These are phyloP conservation scores for Ornithoptera priamus DNA, from an alignment of 2,888 invertebrate species.

Conservation along the genomic window DNA sequence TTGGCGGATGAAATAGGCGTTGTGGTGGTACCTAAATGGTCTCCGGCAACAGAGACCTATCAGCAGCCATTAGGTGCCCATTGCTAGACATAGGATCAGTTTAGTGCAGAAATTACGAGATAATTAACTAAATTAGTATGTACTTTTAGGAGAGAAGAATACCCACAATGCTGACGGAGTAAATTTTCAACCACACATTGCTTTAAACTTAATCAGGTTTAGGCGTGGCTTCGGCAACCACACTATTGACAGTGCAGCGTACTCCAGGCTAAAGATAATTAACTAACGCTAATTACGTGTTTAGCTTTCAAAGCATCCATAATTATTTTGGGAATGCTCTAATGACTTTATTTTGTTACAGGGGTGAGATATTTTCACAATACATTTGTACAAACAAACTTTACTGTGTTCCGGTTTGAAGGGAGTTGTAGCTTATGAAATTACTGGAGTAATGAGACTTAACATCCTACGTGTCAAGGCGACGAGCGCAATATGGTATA, in stretches of 20 bases:
- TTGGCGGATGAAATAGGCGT: no score
- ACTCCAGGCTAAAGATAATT: neutral
- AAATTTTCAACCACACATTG: constrained; percentile 1
- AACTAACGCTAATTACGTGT: constrained; percentile 6
- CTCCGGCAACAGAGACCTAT: no score
- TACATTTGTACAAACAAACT: neutral
- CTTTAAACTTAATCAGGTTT: constrained; percentile 13
- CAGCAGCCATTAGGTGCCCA: no score
- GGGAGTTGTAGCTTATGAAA: no score
- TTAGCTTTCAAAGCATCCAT: neutral
- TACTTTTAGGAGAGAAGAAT: no score
- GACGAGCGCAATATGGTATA: no score
- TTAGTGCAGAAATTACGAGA: no score
- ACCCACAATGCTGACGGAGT: neutral
- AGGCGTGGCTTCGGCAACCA: constrained; percentile 5
- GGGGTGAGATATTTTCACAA: neutral
- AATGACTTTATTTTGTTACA: neutral
- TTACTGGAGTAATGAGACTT: no score
- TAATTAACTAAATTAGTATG: no score
- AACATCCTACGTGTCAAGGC: no score
- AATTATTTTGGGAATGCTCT: neutral
- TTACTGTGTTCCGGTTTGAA: neutral
- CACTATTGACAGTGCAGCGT: constrained; percentile 5
- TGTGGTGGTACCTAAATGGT: no score
- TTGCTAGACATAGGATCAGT: no score